Base-by-base conservation (phyloP, 2,797 vertebrate genomes). In the Amblyopsis hoosieri region DNA sequence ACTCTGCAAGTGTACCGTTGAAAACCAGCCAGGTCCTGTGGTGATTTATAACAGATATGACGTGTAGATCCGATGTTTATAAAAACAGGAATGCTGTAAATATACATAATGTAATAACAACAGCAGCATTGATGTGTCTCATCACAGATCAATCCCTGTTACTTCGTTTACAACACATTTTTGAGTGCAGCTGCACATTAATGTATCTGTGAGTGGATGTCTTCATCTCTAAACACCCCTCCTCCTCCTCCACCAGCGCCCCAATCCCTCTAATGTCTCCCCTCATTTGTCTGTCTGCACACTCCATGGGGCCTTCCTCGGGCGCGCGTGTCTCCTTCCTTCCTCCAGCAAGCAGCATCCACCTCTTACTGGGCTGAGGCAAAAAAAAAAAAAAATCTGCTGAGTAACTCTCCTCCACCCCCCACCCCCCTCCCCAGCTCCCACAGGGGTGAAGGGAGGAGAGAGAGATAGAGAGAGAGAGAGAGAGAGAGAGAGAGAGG, bases 371-470 rank as follows among this genome's bases (percentile, higher is more conserved):
- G 45, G 52, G 67, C 68, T 81, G 67, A 67, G 23, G 23, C 23
- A 29, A 29, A 4, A 29, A 29, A 29, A 23, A 37, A 37, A 37
- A 42, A 78, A 90, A 92, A 91, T 91, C 75, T 93, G 93, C 91
- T 92, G 91, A 92, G 89, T 92, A 93, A 94, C 84, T 74, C 76
- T 64, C 49, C 50, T 45, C 64, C 52, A 59, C 57, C 12, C 48
- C 56, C 54, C 61, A 6, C 75, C 67, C 66, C 67, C 67, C 19
- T n/a, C 56, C 37, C 52, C 69, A 74, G 79, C 74, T 80, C 71
- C 85, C 72, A 67, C 73, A 71, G 76, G 83, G 82, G 83, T 78
- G 84, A 81, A 70, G 66, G 76, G 75, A 76, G 80, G 71, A 79
- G 62, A 73, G 60, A 57, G 33, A 54, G 19, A 56, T 37, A 19